Evolutionary conservation across 2,888 invertebrate genomes (phyloP).

Genomic region (Baronia brevicornis): DNA sequence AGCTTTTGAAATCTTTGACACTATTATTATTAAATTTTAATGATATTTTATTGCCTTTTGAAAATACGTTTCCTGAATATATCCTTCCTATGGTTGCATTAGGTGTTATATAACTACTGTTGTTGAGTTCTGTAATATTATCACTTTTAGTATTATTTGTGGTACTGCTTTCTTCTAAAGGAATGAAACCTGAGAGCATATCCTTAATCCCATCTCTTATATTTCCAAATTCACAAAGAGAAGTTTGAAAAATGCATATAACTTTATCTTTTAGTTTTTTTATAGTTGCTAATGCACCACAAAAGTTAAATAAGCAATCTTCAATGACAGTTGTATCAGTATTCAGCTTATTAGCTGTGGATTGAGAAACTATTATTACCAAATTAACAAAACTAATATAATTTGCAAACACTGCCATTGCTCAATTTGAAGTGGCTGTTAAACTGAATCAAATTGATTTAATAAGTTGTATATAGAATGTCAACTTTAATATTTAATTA

Average conservation of each 20-base stretch:
- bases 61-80: no score
- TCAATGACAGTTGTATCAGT: neutral
- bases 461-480: no score
- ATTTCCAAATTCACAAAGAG: conserved; percentile 15
- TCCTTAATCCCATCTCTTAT: conserved; percentile 22
- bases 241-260: conserved; percentile 11
- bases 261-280: conserved; percentile 10
- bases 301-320: conserved; percentile 6
- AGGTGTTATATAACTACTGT: no score
- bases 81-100: no score
- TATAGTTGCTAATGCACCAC: conserved; percentile 5
- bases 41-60: neutral
- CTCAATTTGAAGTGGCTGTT: conserved; percentile 6
- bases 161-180: no score
- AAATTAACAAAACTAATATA: conserved; percentile 1
- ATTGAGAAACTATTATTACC: conserved; percentile 6
- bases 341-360: neutral
- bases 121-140: no score
- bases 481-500: conserved; percentile 5
- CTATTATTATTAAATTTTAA: no score
- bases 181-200: conserved; percentile 24
- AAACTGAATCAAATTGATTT: no score
- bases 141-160: no score
- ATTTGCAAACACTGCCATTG: conserved; percentile 4
- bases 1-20: no score